phyloP scores from a whole-genome alignment of 2,797 vertebrate species.

The Harpagifer antarcticus region DNA sequence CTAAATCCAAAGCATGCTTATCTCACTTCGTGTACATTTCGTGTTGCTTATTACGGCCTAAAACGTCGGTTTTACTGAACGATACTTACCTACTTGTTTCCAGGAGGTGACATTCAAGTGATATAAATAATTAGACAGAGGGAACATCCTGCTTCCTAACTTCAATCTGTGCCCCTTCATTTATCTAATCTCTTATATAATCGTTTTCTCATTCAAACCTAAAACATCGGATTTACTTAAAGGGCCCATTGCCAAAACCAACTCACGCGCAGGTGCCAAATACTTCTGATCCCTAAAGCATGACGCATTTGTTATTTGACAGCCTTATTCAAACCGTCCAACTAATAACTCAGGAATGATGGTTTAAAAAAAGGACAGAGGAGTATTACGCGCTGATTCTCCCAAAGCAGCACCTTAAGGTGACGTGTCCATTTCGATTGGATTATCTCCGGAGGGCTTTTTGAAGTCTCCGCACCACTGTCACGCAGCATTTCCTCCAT shows the following conservation, averaged over 20 bases:
- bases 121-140: not conserved
- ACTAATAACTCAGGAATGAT: constrained; percentile 55
- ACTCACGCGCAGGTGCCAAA: constrained; percentile 54
- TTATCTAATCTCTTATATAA: not conserved
- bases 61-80: too few relatives aligned
- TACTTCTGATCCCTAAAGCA: constrained; percentile 45
- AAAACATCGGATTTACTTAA: not conserved
- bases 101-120: too few relatives aligned
- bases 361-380: not conserved
- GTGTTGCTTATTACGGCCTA: too few relatives aligned
- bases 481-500: constrained; percentile 77
- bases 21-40: too few relatives aligned
- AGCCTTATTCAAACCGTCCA: constrained; percentile 39
- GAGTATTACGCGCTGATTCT: constrained; percentile 38
- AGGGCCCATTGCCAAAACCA: not conserved
- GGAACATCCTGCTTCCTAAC: not conserved
- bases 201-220: not conserved
- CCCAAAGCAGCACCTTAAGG: constrained; percentile 71
- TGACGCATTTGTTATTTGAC: constrained; percentile 57
- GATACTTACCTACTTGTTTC: too few relatives aligned
- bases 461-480: constrained; percentile 80
- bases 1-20: too few relatives aligned
- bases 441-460: constrained; percentile 76
- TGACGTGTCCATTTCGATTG: constrained; percentile 75
- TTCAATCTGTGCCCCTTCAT: not conserved